Evolutionary conservation across 2,797 vertebrate genomes (phyloP).

Genomic region (Bovichtus variegatus): DNA sequence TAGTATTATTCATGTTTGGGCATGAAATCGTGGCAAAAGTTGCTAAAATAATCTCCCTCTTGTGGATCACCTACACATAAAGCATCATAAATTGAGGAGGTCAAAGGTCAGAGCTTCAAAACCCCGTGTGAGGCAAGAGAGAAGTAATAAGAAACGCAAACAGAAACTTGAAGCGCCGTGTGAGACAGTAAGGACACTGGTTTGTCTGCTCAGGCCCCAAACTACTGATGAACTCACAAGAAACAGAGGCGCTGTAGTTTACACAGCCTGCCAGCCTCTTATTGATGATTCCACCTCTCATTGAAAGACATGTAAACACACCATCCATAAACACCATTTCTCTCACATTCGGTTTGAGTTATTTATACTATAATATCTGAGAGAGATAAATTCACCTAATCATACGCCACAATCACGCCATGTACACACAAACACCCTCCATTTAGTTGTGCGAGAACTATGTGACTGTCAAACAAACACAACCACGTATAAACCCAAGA

Average conservation of each 20-base stretch:
- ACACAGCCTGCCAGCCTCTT: not conserved
- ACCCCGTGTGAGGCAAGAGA: not conserved
- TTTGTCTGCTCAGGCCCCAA: not conserved
- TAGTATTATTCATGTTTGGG: not conserved
- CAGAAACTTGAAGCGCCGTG: too few species aligned
- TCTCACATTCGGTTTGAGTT: not conserved
- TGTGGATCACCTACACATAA: not conserved
- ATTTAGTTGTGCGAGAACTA: not conserved
- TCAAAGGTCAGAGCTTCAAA: not conserved
- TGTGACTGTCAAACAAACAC: conserved; percentile 16
- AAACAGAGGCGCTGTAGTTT: not conserved
- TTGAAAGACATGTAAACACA: not conserved
- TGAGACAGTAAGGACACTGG: not conserved
- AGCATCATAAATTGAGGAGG: not conserved
- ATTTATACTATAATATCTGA: not conserved
- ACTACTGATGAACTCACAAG: not conserved
- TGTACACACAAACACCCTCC: not conserved
- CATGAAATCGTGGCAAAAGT: not conserved
- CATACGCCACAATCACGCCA: not conserved
- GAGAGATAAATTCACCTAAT: not conserved
- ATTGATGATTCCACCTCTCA: not conserved
- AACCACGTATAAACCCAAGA: not conserved
- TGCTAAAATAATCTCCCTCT: not conserved
- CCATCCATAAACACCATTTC: not conserved
- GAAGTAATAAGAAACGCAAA: not conserved